phyloP scores from a whole-genome alignment of 2,113 vertebrate genomes.

The Heteronetta atricapilla region DNA sequence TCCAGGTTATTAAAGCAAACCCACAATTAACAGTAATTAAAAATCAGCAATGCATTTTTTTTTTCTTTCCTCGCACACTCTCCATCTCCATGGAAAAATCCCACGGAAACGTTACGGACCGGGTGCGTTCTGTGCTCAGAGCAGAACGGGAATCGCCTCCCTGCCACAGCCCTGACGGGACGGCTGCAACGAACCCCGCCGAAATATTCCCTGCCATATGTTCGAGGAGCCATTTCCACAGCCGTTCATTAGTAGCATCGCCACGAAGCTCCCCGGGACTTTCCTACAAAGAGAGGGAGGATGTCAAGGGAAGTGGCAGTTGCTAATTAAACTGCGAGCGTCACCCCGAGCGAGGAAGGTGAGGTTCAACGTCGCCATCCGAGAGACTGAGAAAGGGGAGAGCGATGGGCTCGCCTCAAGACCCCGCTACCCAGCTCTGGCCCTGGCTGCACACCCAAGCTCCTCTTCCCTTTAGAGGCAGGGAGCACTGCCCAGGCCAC shows the following conservation, averaged over 20 bases:
- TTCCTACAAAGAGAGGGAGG: background rate
- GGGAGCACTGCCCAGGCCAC: background rate
- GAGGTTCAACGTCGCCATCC: background rate
- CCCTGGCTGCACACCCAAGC: background rate
- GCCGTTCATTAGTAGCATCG: slow-evolving; percentile 32
- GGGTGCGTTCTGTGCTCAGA: background rate
- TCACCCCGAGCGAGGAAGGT: background rate
- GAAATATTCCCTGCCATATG: slow-evolving; percentile 64
- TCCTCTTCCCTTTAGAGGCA: background rate
- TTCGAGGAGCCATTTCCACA: background rate
- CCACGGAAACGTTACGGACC: background rate
- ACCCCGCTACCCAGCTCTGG: background rate
- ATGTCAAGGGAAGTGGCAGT: slow-evolving; percentile 10
- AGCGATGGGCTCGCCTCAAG: background rate
- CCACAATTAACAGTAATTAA: background rate
- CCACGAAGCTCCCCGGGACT: slow-evolving; percentile 12
- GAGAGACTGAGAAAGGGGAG: background rate
- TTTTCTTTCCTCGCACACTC: background rate
- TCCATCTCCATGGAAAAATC: slow-evolving; percentile 8
- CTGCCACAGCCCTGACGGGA: slow-evolving; percentile 14
- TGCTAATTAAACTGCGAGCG: slow-evolving; percentile 42
- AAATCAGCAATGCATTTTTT: background rate
- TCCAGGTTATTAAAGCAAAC: background rate
- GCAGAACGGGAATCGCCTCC: background rate
- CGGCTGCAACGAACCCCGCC: background rate